Base-by-base conservation (phyloP, 2,888 invertebrate genomes). In the Phortica magna region DNA sequence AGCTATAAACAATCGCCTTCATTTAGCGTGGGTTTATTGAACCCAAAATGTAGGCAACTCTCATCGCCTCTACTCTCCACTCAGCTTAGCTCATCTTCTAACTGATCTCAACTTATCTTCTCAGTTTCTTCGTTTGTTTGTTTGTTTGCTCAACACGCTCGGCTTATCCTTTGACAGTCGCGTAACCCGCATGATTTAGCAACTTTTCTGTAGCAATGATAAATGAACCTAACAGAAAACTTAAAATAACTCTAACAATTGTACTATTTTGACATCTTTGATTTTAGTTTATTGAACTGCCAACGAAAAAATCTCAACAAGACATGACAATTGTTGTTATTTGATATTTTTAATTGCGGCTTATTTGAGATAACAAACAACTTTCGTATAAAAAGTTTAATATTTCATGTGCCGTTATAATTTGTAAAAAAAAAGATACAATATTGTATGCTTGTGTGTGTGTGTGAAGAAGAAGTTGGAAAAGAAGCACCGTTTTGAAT, bases 121-220 rank as follows among this genome's bases (percentile, higher is more conserved):
- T 12, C 43, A 31, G n/a, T 14, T 48, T 19, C 7, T 31, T 1
- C 4, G 17, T 14, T 10, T 61, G 19, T 10, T 61, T 4, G 14
- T 2, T 61, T 17, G 10, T 12, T 70, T n/a, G 31, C n/a, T 12
- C 55, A 43, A 31, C 31, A 17, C 17, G 19, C 1, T 61, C 19
- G n/a, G 48, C 43, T 67, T 14, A 67, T 43, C 42, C 19, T 68
- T 67, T 42, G 2, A 2, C 17, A 42, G 1, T 17, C n/a, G 39
- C 31, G 70, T 71, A 71, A 71, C 70, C 70, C 70, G 70, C 70
- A 71, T 71, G 70, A 53, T 42, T 71, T 71, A 5, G 53, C 39
- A 55, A 41, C 48, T 48, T 48, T 14, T 48, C 10, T 12, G 48
- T 2, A 9, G 48, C 7, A 48, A 48, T 14, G 10, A 48, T 12